Conservation (phyloP, 2,888 invertebrate species). For the Drosophila imparisetae region DNA sequence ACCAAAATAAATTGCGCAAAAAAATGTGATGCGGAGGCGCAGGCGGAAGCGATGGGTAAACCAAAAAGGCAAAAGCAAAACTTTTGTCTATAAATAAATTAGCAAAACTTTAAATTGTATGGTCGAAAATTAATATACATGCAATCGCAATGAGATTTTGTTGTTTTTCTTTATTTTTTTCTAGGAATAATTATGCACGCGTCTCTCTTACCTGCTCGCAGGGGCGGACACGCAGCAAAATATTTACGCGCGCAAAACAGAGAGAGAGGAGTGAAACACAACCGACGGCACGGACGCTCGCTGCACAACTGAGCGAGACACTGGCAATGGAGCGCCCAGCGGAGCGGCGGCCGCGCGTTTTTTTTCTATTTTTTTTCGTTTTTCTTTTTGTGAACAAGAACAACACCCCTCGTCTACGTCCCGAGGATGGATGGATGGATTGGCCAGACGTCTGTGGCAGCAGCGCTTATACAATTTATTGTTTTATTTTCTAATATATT, state of each 20-base stretch:
- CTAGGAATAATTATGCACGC: slow-evolving; percentile 51
- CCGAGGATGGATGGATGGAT: slow-evolving; percentile 39
- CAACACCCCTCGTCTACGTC: slow-evolving; percentile 57
- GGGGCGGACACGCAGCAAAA: slow-evolving; percentile 55
- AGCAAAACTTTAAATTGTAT: slow-evolving; percentile 30
- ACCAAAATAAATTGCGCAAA: slow-evolving; percentile 71
- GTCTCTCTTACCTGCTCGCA: slow-evolving; percentile 69
- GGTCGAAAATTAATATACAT: slow-evolving; percentile 28
- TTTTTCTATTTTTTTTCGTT: slow-evolving; percentile 17
- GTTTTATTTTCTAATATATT: slow-evolving; percentile 49
- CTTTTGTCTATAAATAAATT: slow-evolving; percentile 68
- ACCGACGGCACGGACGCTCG: slow-evolving; percentile 77
- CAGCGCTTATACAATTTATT: slow-evolving; percentile 68
- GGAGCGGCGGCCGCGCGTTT: slow-evolving; percentile 70
- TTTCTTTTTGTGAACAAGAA: slow-evolving; percentile 59
- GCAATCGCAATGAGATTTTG: slow-evolving; percentile 18
- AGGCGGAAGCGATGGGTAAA: slow-evolving; percentile 2
- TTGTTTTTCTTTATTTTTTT: slow-evolving; percentile 2
- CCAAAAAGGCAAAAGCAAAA: slow-evolving; percentile 39
- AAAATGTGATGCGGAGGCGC: slow-evolving; percentile 29
- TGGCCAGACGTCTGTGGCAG: slow-evolving; percentile 48
- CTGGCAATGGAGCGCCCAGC: slow-evolving; percentile 67
- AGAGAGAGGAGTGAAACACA: slow-evolving; percentile 53
- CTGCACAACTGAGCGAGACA: slow-evolving; percentile 74
- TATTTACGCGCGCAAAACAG: slow-evolving; percentile 73